Evolutionary conservation across 2,888 invertebrate genomes (phyloP), one percentile per base, ranked within the genome.

Genomic region (Drosophila ezoana): DNA sequence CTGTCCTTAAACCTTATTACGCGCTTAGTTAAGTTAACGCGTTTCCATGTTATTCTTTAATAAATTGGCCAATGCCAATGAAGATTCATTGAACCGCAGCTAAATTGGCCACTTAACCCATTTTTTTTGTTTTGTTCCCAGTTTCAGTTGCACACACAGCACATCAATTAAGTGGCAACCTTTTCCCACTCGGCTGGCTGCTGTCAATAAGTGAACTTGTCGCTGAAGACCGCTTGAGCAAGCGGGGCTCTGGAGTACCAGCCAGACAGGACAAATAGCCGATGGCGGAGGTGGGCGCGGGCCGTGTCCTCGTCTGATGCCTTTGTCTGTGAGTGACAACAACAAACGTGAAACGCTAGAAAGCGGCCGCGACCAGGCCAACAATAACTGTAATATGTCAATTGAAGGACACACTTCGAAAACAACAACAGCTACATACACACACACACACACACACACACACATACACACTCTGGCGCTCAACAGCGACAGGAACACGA

Each of bases 381-480:
- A 76, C 69, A 76, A 81, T 84, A 87, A 83, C 86, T 79, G 77
- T 85, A 87, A 85, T 85, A 87, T 87, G 87, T 85, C 85, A 87
- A 85, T 81, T 85, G 86, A 85, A 85, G 85, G 79, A 76, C 79
- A 76, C 60, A 67, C 53, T 62, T 51, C 9, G 32, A 63, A 78
- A 69, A 70, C 79, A 69, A 62, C 79, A 69, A 62, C 63, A n/a
- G n/a, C n/a, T n/a, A n/a, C n/a, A n/a, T n/a, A n/a, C 49, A 41
- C 40, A 59, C 47, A 37, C 20, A 52, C 35, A 69, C 44, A 51
- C 53, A 59, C 64, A 65, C 45, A 51, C 43, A 44, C 53, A 18
- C 23, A 23, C n/a, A 28, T 16, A 43, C 14, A 48, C 28, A 14
- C 16, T 37, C 8, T 28, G 28, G 28, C 28, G 45, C 28, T 44